Evolutionary conservation across 2,888 invertebrate species (phyloP).

Genomic region (Scelioninae gen. 1): DNA sequence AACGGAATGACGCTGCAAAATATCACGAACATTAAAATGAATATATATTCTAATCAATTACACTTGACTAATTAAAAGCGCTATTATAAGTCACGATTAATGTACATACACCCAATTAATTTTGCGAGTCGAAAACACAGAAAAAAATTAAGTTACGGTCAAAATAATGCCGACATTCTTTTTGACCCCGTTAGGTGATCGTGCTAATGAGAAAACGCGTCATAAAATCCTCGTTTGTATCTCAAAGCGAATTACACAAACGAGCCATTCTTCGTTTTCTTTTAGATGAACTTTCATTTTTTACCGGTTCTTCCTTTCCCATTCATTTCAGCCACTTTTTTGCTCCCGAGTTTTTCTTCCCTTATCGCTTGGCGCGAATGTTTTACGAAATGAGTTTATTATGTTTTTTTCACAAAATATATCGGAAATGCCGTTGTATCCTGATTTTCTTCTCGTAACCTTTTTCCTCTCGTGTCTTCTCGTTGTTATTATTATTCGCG

Average conservation of each 20-base stretch:
- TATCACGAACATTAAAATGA: constrained; percentile 6
- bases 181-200: constrained; percentile 51
- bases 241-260: constrained; percentile 64
- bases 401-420: constrained; percentile 44
- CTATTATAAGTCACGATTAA: constrained; percentile 38
- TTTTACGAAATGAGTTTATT: constrained; percentile 57
- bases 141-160: constrained; percentile 21
- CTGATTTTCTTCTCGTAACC: background rate
- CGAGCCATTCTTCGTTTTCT: constrained; percentile 57
- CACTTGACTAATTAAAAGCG: constrained; percentile 23
- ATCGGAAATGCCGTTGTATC: constrained; percentile 20
- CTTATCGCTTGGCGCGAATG: constrained; percentile 41
- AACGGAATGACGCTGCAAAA: constrained; percentile 11
- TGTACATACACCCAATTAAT: constrained; percentile 52
- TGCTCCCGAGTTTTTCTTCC: constrained; percentile 30
- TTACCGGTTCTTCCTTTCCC: constrained; percentile 5
- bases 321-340: constrained; percentile 19
- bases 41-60: constrained; percentile 25
- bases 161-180: constrained; percentile 38
- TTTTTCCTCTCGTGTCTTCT: constrained; percentile 4
- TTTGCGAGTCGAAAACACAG: too few species aligned
- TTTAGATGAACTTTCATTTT: constrained; percentile 50
- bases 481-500: constrained; percentile 33
- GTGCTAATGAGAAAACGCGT: constrained; percentile 65
- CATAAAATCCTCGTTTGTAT: constrained; percentile 65